Base-by-base conservation (phyloP, 2,888 invertebrate species). In the Micoletzkya japonica region DNA sequence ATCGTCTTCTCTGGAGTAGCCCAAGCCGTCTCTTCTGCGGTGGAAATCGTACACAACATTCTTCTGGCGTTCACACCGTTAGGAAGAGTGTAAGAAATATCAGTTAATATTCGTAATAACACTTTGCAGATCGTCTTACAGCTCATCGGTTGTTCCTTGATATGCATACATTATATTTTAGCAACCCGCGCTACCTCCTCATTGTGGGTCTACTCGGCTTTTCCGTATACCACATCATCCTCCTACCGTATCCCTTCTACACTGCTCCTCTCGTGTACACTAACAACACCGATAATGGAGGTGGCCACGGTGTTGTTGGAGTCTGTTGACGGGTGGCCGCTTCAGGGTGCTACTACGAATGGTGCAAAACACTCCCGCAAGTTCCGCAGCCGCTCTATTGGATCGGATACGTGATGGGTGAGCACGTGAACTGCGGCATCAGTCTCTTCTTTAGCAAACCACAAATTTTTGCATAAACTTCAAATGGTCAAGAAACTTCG, bases 331-430 rank as follows among this genome's bases (percentile, higher is more conserved):
- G n/a, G n/a, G n/a, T n/a, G n/a, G n/a, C n/a, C n/a, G n/a, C n/a
- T n/a, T n/a, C n/a, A n/a, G 61, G 61, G 17, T 61, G 61, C n/a
- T 61, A 52, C 52, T 64, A 52, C 17, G 52, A 64, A 20, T 64
- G 64, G 64, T 64, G 64, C 24, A 32, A 64, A 20, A 34, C 34
- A 3, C 20, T 50, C 1, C 64, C 64, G 20, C 64, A 52, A 50
- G 64, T 64, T 2, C 64, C 64, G 34, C 64, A 52, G 39, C 50
- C 52, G 17, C 52, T 52, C 52, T 64, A 64, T 20, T 64, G 52
- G 50, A 36, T 52, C 26, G 64, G 36, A 7, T 64, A 64, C 36
- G 2, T 64, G 2, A 20, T 64, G 26, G 64, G 64, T 64, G 6
- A 24, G 63, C 24, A n/a, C n/a, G n/a, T n/a, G n/a, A n/a, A n/a